Base-by-base conservation (phyloP, 2,797 vertebrate genomes). In the Kryptolebias ocellatus region DNA sequence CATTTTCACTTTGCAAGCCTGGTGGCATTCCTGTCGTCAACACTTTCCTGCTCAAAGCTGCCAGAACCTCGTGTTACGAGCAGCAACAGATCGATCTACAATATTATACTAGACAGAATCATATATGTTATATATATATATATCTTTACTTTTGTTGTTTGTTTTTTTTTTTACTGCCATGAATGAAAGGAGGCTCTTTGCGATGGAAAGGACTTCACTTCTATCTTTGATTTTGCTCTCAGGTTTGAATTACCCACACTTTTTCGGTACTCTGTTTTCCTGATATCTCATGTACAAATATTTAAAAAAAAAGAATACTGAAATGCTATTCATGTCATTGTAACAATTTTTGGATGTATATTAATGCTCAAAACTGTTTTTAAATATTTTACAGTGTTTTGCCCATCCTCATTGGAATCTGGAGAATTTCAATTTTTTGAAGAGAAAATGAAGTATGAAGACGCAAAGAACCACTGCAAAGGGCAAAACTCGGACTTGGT, bases 401-500 rank as follows among this genome's bases (percentile, higher is more conserved):
- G 8, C 46, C 51, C 39, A 17, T 42, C 79, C 12, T 16, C 70
- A 4, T 29, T 67, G 46, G 83, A 80, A 67, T 80, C 79, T 67
- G 69, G 69, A 56, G 54, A 83, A 42, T 93, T 89, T 78, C 79
- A 90, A 56, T 37, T 85, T 42, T 72, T 88, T 37, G 10, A 28
- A 7, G 3, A 34, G 4, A 0, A 0, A 3, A 88, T 67, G 69
- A 83, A 28, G 34, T 91, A 88, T 51, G 3, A 20, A 5, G 72
- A 91, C 0, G 87, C 92, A 53, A 89, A 91, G 76, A 67, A 2
- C 12, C 84, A 83, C 53, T 93, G 92, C 76, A 84, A 80, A 75
- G 46, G 69, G 44, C 70, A 15, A 17, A 81, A 80, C 79, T 81
- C 60, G 1, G 90, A 93, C 73, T 81, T 93, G 68, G 89, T 86